Conservation (phyloP, 1,140 invertebrate genomes). For the Hypsibius dujardini region DNA sequence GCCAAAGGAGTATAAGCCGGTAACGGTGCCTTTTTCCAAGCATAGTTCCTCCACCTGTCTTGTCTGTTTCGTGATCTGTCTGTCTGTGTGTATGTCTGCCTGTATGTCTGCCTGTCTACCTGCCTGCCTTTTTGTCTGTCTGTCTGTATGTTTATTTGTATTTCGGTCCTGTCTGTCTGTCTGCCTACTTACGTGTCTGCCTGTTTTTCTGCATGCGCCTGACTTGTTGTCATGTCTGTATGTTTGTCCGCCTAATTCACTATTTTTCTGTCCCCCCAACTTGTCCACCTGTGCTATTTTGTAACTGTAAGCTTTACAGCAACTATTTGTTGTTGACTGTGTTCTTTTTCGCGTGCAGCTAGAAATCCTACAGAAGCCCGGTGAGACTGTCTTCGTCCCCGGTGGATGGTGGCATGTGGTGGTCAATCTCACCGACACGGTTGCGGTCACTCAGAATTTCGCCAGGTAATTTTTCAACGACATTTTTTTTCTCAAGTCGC, state of each 20-base stretch:
- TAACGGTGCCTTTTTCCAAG: constrained; percentile 29
- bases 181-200: no score
- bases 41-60: background rate
- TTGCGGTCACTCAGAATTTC: constrained; percentile 96
- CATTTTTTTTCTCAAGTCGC: background rate
- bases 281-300: no score
- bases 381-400: constrained; percentile 95
- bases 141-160: background rate
- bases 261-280: no score
- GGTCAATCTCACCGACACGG: constrained; percentile 79
- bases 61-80: background rate
- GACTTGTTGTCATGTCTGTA: no score
- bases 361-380: constrained; percentile 87
- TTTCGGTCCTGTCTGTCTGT: no score
- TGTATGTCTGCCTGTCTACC: background rate
- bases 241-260: no score
- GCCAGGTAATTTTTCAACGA: background rate
- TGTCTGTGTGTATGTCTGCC: constrained; percentile 18
- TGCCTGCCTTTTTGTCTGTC: constrained; percentile 1
- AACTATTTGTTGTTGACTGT: no score
- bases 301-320: no score
- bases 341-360: constrained; percentile 39
- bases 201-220: no score
- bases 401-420: constrained; percentile 98
- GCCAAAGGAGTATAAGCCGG: constrained; percentile 74